Evolutionary conservation across 2,888 invertebrate species (phyloP).

Genomic region (Drosophila helvetica): DNA sequence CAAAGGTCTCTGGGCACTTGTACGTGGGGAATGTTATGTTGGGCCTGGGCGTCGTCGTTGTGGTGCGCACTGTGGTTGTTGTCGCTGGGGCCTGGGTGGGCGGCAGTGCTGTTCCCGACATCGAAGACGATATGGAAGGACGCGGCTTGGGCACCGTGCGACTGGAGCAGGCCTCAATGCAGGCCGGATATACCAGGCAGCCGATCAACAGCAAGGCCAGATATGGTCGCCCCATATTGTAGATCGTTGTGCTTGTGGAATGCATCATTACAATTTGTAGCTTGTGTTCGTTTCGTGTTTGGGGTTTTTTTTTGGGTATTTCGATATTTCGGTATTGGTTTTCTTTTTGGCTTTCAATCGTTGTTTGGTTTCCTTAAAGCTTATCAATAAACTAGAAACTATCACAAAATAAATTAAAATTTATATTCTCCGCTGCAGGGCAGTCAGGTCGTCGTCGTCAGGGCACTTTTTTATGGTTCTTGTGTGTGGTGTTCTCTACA

Average conservation of each 20-base stretch:
- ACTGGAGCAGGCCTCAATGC: conserved; percentile 83
- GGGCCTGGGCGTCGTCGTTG: conserved; percentile 91
- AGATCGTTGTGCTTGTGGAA: conserved; percentile 59
- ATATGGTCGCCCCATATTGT: conserved; percentile 9
- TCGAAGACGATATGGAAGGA: conserved; percentile 84
- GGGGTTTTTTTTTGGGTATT: conserved; percentile 54
- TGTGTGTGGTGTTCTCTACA: conserved; percentile 2
- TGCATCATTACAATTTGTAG: conserved; percentile 54
- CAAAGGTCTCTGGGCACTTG: conserved; percentile 95
- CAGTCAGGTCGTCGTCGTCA: conserved; percentile 63
- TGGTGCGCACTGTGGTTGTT: conserved; percentile 85
- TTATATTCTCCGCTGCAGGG: conserved; percentile 52
- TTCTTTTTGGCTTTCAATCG: conserved; percentile 49
- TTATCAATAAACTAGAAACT: conserved; percentile 24
- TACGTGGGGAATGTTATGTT: conserved; percentile 98
- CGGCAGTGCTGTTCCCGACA: conserved; percentile 69
- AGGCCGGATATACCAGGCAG: conserved; percentile 52
- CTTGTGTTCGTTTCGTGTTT: conserved; percentile 7
- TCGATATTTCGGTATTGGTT: conserved; percentile 26
- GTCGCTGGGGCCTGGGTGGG: conserved; percentile 55
- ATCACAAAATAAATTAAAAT: conserved; percentile 37
- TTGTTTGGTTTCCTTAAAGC: conserved; percentile 29
- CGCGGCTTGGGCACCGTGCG: conserved; percentile 90
- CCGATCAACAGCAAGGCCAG: conserved; percentile 52
- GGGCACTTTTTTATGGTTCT: conserved; percentile 55